A percentile compares a stretch with the other conserved stretches of the same genome.
phyloP scores from a whole-genome alignment of 2,888 invertebrate species.

The Erebia ligea region DNA sequence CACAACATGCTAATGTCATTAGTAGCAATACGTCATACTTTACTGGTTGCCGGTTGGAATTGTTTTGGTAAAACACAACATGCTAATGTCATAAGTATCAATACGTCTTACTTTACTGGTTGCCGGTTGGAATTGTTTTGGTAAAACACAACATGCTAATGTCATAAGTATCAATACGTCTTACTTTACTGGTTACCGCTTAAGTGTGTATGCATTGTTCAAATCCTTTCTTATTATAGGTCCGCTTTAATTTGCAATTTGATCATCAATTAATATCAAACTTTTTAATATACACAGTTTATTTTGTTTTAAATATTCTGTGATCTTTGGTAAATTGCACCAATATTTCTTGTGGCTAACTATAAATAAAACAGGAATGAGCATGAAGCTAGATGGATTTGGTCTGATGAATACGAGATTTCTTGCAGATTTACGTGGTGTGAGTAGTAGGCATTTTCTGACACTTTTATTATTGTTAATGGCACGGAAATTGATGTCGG shows the following conservation, averaged over 20 bases:
- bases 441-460: constrained; percentile 33
- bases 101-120: too few species aligned
- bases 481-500: constrained; percentile 36
- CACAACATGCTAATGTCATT: constrained; percentile 29
- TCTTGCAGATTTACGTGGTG: constrained; percentile 37
- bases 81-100: too few species aligned
- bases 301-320: constrained; percentile 35
- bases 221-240: constrained; percentile 33
- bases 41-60: too few species aligned
- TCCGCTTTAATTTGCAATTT: constrained; percentile 38
- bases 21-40: constrained; percentile 17
- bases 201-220: constrained; percentile 38
- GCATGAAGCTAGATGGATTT: constrained; percentile 41
- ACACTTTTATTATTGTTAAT: constrained; percentile 37
- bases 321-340: constrained; percentile 37
- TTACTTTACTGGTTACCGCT: constrained; percentile 31
- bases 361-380: constrained; percentile 37
- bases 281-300: constrained; percentile 31
- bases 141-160: not conserved
- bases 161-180: not conserved
- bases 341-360: constrained; percentile 39
- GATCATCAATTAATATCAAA: constrained; percentile 27
- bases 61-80: too few species aligned
- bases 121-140: constrained; percentile 19
- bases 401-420: constrained; percentile 29